phyloP scores from a whole-genome alignment of 2,888 invertebrate genomes.

The Drosophila anomalata region DNA sequence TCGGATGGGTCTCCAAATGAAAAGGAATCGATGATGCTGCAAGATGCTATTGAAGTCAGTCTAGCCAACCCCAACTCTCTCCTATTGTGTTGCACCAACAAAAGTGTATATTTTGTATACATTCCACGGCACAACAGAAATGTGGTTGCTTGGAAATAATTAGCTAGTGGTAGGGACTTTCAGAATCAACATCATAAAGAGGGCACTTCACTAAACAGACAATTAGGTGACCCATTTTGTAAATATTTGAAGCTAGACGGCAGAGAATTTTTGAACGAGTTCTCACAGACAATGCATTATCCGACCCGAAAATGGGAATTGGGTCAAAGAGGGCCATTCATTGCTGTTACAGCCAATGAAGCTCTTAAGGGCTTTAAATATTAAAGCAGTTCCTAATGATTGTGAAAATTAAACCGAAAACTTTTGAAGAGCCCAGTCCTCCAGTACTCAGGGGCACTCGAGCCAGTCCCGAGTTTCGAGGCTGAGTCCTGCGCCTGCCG shows the following conservation, averaged over 20 bases:
- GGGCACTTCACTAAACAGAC: not conserved
- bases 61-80: not conserved
- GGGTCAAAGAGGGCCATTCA: slow-evolving; percentile 22
- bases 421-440: not conserved
- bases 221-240: slow-evolving; percentile 5
- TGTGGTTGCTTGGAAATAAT: slow-evolving; percentile 1
- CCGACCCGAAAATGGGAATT: slow-evolving; percentile 10
- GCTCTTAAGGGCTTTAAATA: slow-evolving; percentile 41
- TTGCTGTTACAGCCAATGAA: slow-evolving; percentile 18
- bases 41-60: not conserved
- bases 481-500: slow-evolving; percentile 6
- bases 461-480: slow-evolving; percentile 3
- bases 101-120: too few relatives aligned
- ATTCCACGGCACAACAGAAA: not conserved
- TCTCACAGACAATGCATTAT: not conserved
- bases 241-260: not conserved
- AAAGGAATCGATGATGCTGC: slow-evolving; percentile 14
- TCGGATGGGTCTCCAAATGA: slow-evolving; percentile 28
- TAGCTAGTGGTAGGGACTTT: not conserved
- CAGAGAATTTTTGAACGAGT: not conserved
- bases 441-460: slow-evolving; percentile 13
- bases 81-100: not conserved
- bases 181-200: not conserved
- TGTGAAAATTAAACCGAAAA: slow-evolving; percentile 1
- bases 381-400: slow-evolving; percentile 26